Conservation (phyloP, 2,113 vertebrate species). For the Rhinoderma darwinii region DNA sequence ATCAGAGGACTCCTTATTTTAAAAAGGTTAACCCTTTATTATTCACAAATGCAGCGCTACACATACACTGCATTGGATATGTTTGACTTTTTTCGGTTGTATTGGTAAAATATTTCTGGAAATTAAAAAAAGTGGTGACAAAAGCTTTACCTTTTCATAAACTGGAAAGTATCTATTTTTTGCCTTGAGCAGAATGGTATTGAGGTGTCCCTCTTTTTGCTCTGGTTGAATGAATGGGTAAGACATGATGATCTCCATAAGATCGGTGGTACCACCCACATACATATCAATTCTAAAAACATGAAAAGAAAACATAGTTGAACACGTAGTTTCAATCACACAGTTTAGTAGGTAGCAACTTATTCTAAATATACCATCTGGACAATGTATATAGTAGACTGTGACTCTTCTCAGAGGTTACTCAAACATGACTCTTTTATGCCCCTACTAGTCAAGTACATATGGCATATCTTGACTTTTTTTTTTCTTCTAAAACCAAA, state of each 20-base stretch:
- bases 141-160: constrained; percentile 83
- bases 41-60: too few relatives aligned
- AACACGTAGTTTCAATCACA: background rate
- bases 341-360: background rate
- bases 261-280: constrained; percentile 79
- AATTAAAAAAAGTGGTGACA: background rate
- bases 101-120: background rate
- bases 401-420: background rate
- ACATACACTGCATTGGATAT: too few relatives aligned
- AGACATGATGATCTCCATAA: constrained; percentile 78
- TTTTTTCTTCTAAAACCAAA: too few relatives aligned
- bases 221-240: constrained; percentile 72
- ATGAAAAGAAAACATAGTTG: background rate
- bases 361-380: too few relatives aligned
- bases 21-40: background rate
- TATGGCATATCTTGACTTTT: too few relatives aligned
- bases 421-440: too few relatives aligned
- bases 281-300: constrained; percentile 86
- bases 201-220: constrained; percentile 70
- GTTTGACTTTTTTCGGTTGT: background rate
- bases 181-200: constrained; percentile 72
- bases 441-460: too few relatives aligned
- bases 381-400: background rate
- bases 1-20: too few relatives aligned
- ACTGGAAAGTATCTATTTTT: constrained; percentile 81